Conservation (phyloP, 1,140 invertebrate species). For the Solen grandis region DNA sequence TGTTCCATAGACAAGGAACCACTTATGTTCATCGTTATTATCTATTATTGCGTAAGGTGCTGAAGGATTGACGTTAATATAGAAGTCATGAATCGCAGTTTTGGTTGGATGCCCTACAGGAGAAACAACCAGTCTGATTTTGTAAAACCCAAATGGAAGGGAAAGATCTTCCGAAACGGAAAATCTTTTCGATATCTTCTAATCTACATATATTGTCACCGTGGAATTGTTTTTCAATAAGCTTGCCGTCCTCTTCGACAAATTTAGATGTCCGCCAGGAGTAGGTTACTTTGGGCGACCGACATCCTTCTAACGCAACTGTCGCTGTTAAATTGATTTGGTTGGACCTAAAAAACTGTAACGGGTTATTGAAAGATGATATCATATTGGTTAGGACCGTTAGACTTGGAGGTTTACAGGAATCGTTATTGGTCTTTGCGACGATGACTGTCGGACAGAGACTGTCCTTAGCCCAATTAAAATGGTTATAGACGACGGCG, state of each 20-base stretch:
- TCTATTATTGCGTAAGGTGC: slow-evolving; percentile 71
- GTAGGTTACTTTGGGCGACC: slow-evolving; percentile 47
- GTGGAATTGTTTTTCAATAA: slow-evolving; percentile 63
- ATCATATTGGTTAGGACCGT: not conserved
- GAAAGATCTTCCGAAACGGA: slow-evolving; percentile 65
- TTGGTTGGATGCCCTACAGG: slow-evolving; percentile 58
- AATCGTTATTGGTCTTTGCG: slow-evolving; percentile 25
- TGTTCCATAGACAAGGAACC: slow-evolving; percentile 69
- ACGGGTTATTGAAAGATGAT: slow-evolving; percentile 46
- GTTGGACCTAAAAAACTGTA: slow-evolving; percentile 64
- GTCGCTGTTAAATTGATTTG: slow-evolving; percentile 62
- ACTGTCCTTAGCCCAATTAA: slow-evolving; percentile 59
- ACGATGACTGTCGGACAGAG: slow-evolving; percentile 74
- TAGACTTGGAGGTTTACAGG: slow-evolving; percentile 30
- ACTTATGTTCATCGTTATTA: slow-evolving; percentile 63
- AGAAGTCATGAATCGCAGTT: slow-evolving; percentile 58
- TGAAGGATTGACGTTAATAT: slow-evolving; percentile 67
- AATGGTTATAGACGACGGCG: slow-evolving; percentile 69
- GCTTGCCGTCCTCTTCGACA: slow-evolving; percentile 33
- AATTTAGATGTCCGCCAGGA: slow-evolving; percentile 69
- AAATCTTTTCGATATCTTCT: slow-evolving; percentile 55
- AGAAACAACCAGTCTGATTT: slow-evolving; percentile 69
- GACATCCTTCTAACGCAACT: slow-evolving; percentile 51
- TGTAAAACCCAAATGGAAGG: slow-evolving; percentile 76
- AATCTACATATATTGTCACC: slow-evolving; percentile 64